A percentile compares a stretch with the other conserved stretches of the same genome.
phyloP scores from a whole-genome alignment of 2,113 vertebrate genomes.

The Crotophaga sulcirostris region DNA sequence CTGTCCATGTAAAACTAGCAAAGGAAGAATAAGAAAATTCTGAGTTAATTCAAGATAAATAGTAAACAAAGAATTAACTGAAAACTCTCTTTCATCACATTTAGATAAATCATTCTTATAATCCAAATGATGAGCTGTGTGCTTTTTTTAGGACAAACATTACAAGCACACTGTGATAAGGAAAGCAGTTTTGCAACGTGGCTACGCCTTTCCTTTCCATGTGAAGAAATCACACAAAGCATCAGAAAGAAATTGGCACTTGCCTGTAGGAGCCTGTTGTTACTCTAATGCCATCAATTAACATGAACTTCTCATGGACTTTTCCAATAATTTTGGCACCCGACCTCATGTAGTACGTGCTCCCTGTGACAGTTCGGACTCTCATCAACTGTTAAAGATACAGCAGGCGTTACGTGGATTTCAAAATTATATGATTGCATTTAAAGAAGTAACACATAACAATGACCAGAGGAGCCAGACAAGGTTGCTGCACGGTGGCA shows the following conservation, averaged over 20 bases:
- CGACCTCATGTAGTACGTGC: constrained; percentile 88
- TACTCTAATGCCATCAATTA: constrained; percentile 91
- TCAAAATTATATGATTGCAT: background rate
- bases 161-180: background rate
- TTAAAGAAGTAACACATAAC: background rate
- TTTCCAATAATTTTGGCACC: constrained; percentile 90
- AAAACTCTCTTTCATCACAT: background rate
- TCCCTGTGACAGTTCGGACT: constrained; percentile 87
- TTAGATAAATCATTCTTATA: background rate
- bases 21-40: background rate
- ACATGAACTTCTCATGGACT: constrained; percentile 91
- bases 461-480: background rate
- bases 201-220: background rate
- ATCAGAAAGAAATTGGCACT: background rate
- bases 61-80: background rate
- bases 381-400: constrained; percentile 82
- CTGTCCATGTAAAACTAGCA: constrained; percentile 92
- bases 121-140: background rate
- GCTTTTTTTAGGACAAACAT: background rate
- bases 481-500: background rate
- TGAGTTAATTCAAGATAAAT: background rate
- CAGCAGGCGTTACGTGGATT: background rate
- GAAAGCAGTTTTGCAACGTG: background rate
- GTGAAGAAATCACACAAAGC: background rate
- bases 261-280: constrained; percentile 96